Evolutionary conservation across 2,888 invertebrate genomes (phyloP), one percentile per base, ranked within the genome.

Genomic region (Watsonalla cultraria): DNA sequence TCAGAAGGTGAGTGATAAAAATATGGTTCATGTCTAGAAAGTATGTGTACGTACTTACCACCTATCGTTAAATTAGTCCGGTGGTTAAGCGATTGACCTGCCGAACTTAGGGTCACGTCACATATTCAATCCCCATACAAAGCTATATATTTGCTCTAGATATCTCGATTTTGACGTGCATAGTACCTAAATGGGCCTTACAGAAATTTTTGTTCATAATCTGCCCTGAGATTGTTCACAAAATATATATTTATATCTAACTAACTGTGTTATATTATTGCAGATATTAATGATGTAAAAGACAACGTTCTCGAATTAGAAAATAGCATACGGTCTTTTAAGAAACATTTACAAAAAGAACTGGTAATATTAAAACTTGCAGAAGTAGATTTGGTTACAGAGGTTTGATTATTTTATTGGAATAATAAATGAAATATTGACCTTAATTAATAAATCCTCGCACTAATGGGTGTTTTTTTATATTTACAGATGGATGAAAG

Each of bases 251-350:
- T 24, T 24, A 24, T 24, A 24, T 24, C 24, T 24, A 24, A 1
- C 24, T 24, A 24, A 1, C 24, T 24, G 24, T 24, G 24, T 24
- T 24, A 24, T 24, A 24, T 24, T 11, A 24, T 79, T 75, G 35
- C 69, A 90, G 90, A 89, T 61, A 74, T 89, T 9, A 74, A 81
- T 13, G 83, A 85, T 15, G 62, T 89, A 45, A 86, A 82, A 66
- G 78, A 60, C 46, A 78, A 76, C 58, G 76, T 85, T 2, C 53
- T 80, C 7, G 74, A 76, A 52, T 61, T 90, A n/a, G 89, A 90
- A 58, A 66, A 58, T 0, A 82, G 73, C 60, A 78, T 89, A 7
- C 75, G 68, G 61, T 54, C 56, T 7, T 72, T 80, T 5, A 86
- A 86, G 67, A 60, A 56, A 11, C 70, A 68, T 58, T 56, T 86